Evolutionary conservation across 2,888 invertebrate species (phyloP).

Genomic region (Lobophora halterata): DNA sequence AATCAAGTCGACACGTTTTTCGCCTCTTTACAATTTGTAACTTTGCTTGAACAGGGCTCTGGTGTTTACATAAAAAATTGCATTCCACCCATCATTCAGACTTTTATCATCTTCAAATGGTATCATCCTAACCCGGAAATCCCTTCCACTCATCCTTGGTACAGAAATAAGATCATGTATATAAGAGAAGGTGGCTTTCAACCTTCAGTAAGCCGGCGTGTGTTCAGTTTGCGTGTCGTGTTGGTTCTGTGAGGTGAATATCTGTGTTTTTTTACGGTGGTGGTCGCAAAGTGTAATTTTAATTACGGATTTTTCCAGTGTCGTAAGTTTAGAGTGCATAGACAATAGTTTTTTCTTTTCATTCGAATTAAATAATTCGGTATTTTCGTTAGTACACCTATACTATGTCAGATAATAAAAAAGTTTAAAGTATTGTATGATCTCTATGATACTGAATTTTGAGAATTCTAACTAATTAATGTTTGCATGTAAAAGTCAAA

Average conservation of each 20-base stretch:
- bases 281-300: too few relatives aligned
- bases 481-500: too few relatives aligned
- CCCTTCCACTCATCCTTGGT: slow-evolving; percentile 26
- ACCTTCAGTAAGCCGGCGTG: slow-evolving; percentile 8
- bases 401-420: too few relatives aligned
- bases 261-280: slow-evolving; percentile 9
- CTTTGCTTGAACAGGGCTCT: not conserved
- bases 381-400: too few relatives aligned
- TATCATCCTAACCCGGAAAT: slow-evolving; percentile 25
- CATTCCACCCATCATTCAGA: too few relatives aligned
- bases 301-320: slow-evolving; percentile 12
- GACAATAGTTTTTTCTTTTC: not conserved
- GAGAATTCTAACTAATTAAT: too few relatives aligned
- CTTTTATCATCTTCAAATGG: slow-evolving; percentile 8
- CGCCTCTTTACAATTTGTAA: too few relatives aligned
- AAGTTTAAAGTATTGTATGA: too few relatives aligned
- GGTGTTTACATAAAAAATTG: too few relatives aligned
- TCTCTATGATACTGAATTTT: too few relatives aligned
- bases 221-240: slow-evolving; percentile 19
- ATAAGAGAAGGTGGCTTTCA: slow-evolving; percentile 11
- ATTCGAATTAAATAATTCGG: too few relatives aligned
- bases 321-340: slow-evolving; percentile 12
- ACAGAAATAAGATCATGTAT: slow-evolving; percentile 32
- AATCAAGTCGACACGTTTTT: too few relatives aligned
- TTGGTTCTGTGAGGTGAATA: slow-evolving; percentile 13